These are phyloP conservation scores for Cantharis lateralis DNA, from an alignment of 2,888 invertebrate species.

Conservation along the genomic window DNA sequence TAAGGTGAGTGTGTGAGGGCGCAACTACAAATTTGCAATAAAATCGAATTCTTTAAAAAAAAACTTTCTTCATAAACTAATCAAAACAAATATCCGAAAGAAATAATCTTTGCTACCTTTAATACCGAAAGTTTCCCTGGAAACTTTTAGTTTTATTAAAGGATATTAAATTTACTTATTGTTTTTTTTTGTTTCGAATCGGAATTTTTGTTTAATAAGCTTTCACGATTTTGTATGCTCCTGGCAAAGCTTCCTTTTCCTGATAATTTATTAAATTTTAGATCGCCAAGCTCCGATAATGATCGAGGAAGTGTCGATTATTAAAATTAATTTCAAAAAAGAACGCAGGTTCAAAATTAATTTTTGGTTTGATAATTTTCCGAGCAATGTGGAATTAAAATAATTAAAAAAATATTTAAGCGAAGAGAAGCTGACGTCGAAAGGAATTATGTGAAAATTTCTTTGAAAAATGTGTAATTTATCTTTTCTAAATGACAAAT, in stretches of 20 bases:
- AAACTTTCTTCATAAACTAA: not conserved
- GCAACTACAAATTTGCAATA: not conserved
- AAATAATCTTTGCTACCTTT: not conserved
- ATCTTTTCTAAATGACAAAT: conserved; percentile 6
- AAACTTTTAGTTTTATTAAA: not conserved
- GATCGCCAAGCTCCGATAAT: not conserved
- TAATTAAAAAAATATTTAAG: not conserved
- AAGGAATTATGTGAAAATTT: not conserved
- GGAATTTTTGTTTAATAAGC: not conserved
- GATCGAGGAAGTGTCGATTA: not conserved
- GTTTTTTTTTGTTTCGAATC: not conserved
- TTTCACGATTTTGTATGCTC: not conserved
- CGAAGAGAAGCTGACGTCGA: not conserved
- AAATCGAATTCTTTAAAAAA: not conserved
- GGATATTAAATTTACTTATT: not conserved
- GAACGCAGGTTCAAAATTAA: not conserved
- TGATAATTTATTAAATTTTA: not conserved
- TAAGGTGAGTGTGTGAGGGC: not conserved
- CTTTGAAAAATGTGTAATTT: not conserved
- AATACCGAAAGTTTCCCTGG: not conserved
- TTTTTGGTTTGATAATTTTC: not conserved
- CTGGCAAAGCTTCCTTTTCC: not conserved
- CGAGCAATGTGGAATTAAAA: not conserved
- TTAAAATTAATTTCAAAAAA: not conserved
- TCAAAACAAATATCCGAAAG: not conserved